Conservation (phyloP, 1,140 invertebrate species). For the Phortica variegata region DNA sequence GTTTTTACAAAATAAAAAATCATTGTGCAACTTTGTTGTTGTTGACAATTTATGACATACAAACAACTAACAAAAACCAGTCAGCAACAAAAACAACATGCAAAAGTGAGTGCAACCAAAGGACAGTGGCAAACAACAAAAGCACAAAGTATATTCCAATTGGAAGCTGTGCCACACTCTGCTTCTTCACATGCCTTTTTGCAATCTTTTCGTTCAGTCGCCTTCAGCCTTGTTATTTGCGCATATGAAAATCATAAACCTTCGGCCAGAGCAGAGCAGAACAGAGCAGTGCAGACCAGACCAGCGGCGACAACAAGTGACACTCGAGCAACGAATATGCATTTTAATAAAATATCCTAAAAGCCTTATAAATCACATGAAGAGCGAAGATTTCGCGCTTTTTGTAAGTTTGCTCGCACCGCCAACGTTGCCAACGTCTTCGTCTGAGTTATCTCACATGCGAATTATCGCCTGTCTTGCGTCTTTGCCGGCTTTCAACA, state of each 20-base stretch:
- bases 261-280: no score
- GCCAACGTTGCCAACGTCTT: no score
- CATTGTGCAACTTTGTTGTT: conserved; percentile 11
- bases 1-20: conserved; percentile 21
- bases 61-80: conserved; percentile 22
- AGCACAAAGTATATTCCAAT: background rate
- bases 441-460: no score
- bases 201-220: background rate
- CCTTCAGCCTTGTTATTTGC: conserved; percentile 30
- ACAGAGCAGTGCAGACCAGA: no score
- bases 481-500: no score
- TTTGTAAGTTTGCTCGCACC: no score
- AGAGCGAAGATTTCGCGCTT: no score
- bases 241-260: conserved; percentile 57
- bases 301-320: conserved; percentile 34
- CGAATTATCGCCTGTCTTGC: no score
- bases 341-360: conserved; percentile 58
- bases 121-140: conserved; percentile 3
- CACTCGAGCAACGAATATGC: conserved; percentile 56
- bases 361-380: conserved; percentile 57
- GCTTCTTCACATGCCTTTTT: no score
- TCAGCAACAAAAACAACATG: conserved; percentile 13
- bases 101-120: conserved; percentile 11
- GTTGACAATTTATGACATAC: conserved; percentile 55
- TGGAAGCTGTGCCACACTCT: no score